Conservation (phyloP, 2,797 vertebrate genomes). For the Labeo calbasu region DNA sequence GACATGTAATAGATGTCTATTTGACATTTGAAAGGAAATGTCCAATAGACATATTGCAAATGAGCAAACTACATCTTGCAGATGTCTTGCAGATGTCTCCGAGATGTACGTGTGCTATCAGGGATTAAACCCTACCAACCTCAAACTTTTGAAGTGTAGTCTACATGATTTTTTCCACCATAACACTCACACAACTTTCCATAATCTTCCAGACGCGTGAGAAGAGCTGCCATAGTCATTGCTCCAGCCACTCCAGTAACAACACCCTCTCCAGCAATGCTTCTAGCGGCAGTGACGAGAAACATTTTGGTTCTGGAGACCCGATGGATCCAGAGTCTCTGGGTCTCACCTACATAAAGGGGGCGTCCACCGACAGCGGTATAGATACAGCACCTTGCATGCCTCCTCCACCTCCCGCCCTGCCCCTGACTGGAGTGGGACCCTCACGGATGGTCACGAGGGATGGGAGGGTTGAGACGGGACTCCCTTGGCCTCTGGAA, state of each 20-base stretch:
- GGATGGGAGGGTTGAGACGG: conserved; percentile 69
- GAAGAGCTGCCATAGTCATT: conserved; percentile 71
- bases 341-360: conserved; percentile 83
- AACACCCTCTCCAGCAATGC: conserved; percentile 84
- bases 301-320: conserved; percentile 84
- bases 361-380: conserved; percentile 86
- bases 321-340: conserved; percentile 84
- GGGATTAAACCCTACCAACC: background rate
- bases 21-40: too few species aligned
- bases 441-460: conserved; percentile 67
- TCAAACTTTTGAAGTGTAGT: background rate
- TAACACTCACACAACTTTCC: background rate
- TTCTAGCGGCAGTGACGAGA: conserved; percentile 82
- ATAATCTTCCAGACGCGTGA: conserved; percentile 74
- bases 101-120: too few species aligned
- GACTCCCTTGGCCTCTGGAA: conserved; percentile 71
- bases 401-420: conserved; percentile 69
- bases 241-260: conserved; percentile 85
- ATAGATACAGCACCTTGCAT: conserved; percentile 86
- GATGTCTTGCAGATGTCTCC: too few species aligned
- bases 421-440: conserved; percentile 62
- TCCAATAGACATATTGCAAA: too few species aligned
- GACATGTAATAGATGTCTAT: too few species aligned
- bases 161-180: background rate
- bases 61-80: too few species aligned